phyloP scores from a whole-genome alignment of 2,797 vertebrate species.

The Morelia viridis region DNA sequence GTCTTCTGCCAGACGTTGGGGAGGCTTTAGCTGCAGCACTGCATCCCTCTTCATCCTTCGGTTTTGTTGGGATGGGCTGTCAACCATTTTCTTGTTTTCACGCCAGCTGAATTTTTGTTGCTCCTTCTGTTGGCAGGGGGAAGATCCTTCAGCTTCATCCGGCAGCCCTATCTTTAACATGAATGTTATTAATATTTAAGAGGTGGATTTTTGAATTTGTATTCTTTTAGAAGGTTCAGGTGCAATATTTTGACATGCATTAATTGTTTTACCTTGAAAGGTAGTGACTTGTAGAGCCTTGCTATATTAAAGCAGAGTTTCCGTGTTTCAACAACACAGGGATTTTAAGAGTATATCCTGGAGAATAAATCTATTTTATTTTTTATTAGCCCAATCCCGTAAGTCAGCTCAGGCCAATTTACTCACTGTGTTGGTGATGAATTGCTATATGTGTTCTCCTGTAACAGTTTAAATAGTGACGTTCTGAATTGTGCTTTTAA shows the following conservation, averaged over 20 bases:
- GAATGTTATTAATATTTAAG: not conserved
- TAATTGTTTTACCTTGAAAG: not conserved
- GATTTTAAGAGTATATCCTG: not conserved
- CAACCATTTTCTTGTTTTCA: not conserved
- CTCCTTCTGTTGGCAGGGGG: not conserved
- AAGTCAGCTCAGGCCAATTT: not conserved
- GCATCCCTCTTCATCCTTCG: not conserved
- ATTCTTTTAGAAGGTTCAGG: not conserved
- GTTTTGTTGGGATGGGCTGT: not conserved
- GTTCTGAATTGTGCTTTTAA: not conserved
- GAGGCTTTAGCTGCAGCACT: not conserved
- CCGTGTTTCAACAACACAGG: not conserved
- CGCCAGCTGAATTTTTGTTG: not conserved
- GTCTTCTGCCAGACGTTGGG: not conserved
- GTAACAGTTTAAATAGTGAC: not conserved
- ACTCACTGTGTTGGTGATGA: not conserved
- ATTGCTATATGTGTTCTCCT: not conserved
- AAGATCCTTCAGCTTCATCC: too few species aligned
- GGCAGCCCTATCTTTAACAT: not conserved
- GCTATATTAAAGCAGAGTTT: not conserved
- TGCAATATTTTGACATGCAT: not conserved
- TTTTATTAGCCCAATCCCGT: not conserved
- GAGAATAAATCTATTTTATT: not conserved
- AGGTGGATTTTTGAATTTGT: not conserved
- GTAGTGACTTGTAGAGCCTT: not conserved